A percentile compares a stretch with the other conserved stretches of the same genome.
These are phyloP conservation scores for Hyposmocoma kahamanoa DNA, from an alignment of 1,140 invertebrate species.

Conservation along the genomic window DNA sequence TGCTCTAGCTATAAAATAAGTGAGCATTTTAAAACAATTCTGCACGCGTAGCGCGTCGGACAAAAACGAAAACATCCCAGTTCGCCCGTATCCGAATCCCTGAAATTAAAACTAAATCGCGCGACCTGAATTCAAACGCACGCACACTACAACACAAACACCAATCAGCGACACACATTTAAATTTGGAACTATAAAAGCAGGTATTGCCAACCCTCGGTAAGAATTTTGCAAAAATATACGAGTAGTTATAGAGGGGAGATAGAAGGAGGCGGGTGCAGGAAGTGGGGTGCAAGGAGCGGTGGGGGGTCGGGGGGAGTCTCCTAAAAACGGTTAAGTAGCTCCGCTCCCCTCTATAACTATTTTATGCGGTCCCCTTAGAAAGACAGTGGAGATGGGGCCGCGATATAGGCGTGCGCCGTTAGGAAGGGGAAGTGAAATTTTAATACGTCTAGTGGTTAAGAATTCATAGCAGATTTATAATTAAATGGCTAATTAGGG, in stretches of 20 bases:
- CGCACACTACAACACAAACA: constrained; percentile 48
- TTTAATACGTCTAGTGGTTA: constrained; percentile 66
- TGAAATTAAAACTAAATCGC: constrained; percentile 69
- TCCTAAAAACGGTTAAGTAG: constrained; percentile 73
- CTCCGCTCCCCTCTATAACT: constrained; percentile 68
- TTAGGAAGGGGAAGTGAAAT: constrained; percentile 56
- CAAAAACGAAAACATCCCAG: constrained; percentile 27
- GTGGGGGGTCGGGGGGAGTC: constrained; percentile 56
- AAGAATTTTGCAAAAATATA: constrained; percentile 71
- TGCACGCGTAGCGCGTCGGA: constrained; percentile 5
- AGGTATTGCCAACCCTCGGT: constrained; percentile 60
- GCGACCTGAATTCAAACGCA: constrained; percentile 58
- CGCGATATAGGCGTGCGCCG: constrained; percentile 51
- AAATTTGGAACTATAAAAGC: constrained; percentile 37
- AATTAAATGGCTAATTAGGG: constrained; percentile 66
- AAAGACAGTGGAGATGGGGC: constrained; percentile 66
- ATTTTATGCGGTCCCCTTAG: constrained; percentile 72
- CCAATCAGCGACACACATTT: constrained; percentile 41
- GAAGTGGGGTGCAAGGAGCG: constrained; percentile 56
- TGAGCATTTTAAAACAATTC: constrained; percentile 1
- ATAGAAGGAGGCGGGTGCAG: constrained; percentile 36
- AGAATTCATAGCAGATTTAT: constrained; percentile 68
- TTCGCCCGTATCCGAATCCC: constrained; percentile 39
- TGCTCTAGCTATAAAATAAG: too few species aligned
- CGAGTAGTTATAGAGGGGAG: constrained; percentile 51